Evolutionary conservation across 2,888 invertebrate genomes (phyloP).

Genomic region (Panopea generosa): DNA sequence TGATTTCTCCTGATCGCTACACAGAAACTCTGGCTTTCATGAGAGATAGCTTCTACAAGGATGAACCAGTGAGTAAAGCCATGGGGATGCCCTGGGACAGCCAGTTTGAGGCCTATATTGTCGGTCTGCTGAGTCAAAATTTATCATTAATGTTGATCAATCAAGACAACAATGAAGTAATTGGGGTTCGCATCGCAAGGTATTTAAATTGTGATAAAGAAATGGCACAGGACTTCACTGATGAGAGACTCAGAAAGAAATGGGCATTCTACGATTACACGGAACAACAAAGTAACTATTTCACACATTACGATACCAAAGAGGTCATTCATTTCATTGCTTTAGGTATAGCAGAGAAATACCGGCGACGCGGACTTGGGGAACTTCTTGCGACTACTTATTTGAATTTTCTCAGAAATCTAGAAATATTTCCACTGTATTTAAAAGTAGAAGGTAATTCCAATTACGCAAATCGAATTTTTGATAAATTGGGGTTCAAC

Average conservation of each 20-base stretch:
- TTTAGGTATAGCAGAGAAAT: constrained; percentile 26
- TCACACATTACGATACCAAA: constrained; percentile 24
- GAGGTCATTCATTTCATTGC: constrained; percentile 28
- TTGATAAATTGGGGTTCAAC: constrained; percentile 35
- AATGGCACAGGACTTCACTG: constrained; percentile 5
- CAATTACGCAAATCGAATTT: constrained; percentile 29
- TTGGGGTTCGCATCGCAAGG: constrained; percentile 28
- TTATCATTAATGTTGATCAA: constrained; percentile 37
- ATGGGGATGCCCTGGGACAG: too few relatives aligned
- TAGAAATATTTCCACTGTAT: constrained; percentile 17
- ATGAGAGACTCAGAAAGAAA: constrained; percentile 9
- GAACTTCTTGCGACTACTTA: constrained; percentile 18
- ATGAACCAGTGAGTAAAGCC: too few relatives aligned
- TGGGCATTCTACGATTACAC: constrained; percentile 9
- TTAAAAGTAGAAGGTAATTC: constrained; percentile 36
- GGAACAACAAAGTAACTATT: constrained; percentile 8
- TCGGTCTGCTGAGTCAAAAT: background rate
- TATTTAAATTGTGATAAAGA: constrained; percentile 5
- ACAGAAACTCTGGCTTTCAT: too few relatives aligned
- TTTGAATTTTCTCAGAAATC: constrained; percentile 14
- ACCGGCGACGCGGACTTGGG: constrained; percentile 30
- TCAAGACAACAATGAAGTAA: constrained; percentile 25
- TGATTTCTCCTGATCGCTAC: too few relatives aligned
- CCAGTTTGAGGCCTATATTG: too few relatives aligned
- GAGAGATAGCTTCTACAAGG: too few relatives aligned